phyloP scores from a whole-genome alignment of 2,113 vertebrate species.

The Platichthys stellatus region DNA sequence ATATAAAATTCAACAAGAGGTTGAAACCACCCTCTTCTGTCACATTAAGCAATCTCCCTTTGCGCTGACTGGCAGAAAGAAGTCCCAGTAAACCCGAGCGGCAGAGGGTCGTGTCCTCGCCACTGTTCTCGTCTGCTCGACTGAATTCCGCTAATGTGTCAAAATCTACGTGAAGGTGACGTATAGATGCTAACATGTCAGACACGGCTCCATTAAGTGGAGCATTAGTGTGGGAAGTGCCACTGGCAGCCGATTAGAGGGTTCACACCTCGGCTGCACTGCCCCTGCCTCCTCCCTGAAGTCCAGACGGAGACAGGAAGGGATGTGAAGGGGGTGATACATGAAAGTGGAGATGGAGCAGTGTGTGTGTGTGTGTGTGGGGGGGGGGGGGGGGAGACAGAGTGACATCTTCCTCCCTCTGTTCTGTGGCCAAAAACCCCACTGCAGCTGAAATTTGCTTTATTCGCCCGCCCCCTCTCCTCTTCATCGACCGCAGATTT shows the following conservation, averaged over 20 bases:
- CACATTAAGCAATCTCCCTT: neutral
- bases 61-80: too few relatives aligned
- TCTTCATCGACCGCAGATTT: slow-evolving; percentile 43
- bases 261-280: slow-evolving; percentile 56
- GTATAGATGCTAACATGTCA: slow-evolving; percentile 45
- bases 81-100: neutral
- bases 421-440: slow-evolving; percentile 53
- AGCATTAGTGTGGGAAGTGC: slow-evolving; percentile 39
- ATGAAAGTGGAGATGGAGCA: slow-evolving; percentile 31
- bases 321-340: slow-evolving; percentile 34
- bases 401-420: slow-evolving; percentile 43
- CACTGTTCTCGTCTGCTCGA: slow-evolving; percentile 15
- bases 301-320: slow-evolving; percentile 20
- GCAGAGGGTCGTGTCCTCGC: neutral
- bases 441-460: slow-evolving; percentile 43
- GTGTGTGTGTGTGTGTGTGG: too few relatives aligned
- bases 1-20: neutral
- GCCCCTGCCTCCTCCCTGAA: neutral
- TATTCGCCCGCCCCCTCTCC: slow-evolving; percentile 24
- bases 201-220: slow-evolving; percentile 31
- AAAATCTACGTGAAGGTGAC: slow-evolving; percentile 38
- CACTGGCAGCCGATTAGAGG: slow-evolving; percentile 54
- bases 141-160: slow-evolving; percentile 40
- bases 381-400: slow-evolving; percentile 4
- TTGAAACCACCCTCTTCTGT: neutral